Percentiles rank a stretch among this genome's conserved stretches.
Conservation (phyloP, 2,888 invertebrate species). For the Ichneumon xanthorius region DNA sequence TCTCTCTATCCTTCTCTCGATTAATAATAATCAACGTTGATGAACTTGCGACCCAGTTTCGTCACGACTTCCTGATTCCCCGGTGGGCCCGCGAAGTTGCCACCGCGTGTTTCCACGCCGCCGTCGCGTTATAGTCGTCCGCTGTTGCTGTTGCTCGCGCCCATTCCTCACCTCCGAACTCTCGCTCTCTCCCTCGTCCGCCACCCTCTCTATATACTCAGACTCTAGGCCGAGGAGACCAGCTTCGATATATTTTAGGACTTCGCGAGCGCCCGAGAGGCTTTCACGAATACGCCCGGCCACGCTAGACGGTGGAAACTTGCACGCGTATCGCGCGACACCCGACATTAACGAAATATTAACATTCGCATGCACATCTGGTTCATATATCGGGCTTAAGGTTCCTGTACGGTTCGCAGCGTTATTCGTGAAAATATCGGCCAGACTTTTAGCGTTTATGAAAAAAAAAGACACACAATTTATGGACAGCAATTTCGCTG, state of each 20-base stretch:
- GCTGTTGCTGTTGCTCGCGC: constrained; percentile 39
- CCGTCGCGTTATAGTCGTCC: constrained; percentile 54
- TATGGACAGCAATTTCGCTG: constrained; percentile 23
- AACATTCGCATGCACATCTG: constrained; percentile 51
- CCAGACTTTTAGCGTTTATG: constrained; percentile 8
- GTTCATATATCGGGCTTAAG: constrained; percentile 35
- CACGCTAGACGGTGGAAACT: constrained; percentile 25
- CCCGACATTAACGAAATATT: constrained; percentile 52
- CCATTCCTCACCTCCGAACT: constrained; percentile 60
- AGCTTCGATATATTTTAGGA: constrained; percentile 68
- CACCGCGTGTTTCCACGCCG: constrained; percentile 50
- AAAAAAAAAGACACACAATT: constrained; percentile 1
- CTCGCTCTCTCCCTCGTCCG: constrained; percentile 31
- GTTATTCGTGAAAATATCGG: constrained; percentile 34
- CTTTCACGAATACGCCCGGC: constrained; percentile 26
- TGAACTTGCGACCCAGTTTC: constrained; percentile 83
- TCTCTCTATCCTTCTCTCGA: constrained; percentile 52
- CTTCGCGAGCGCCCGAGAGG: constrained; percentile 51
- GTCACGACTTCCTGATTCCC: constrained; percentile 69
- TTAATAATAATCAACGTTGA: constrained; percentile 78
- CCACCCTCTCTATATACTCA: constrained; percentile 36
- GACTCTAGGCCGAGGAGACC: constrained; percentile 20
- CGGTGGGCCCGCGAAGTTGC: constrained; percentile 64
- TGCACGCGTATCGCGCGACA: constrained; percentile 18
- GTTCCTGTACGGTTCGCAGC: not conserved